Evolutionary conservation across 2,888 invertebrate genomes (phyloP), one percentile per base, ranked within the genome.

Genomic region (Gymnosoma rotundatum): DNA sequence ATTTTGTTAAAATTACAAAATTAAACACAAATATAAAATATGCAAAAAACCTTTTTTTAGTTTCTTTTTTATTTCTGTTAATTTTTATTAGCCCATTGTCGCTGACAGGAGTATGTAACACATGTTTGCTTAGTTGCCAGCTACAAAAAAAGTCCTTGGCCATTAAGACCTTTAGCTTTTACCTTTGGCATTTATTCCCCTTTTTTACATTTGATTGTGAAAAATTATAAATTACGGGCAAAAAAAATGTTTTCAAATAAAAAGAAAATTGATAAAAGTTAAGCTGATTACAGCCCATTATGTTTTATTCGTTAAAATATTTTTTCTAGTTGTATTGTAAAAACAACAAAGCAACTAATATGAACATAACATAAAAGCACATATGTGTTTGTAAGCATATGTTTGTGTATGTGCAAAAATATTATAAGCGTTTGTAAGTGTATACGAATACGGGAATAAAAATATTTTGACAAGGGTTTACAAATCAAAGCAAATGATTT

Each of bases 241-340:
- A 21, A 21, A 60, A 52, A 66, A 69, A 48, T n/a, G 14, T 20
- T 20, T 8, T 50, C 18, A 16, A 56, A 21, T 12, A n/a, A 54
- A 80, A 60, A 32, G 32, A 50, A 45, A 74, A 36, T 74, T 80
- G 64, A 38, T 70, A 63, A 66, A 84, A 78, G 80, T 78, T 84
- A 84, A 84, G 84, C 84, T 81, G 84, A 84, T 84, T 84, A 84
- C 69, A 54, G 64, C 84, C 84, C 84, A 84, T 84, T 84, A 83
- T 64, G 54, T 79, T 79, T 83, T 54, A 66, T 79, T 25, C 61
- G 79, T 75, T 48, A 38, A 64, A 25, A 61, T 52, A 45, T 60
- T 50, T 56, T 63, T 52, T 36, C 18, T 45, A 8, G 20, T 14
- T 16, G n/a, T 63, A 20, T 58, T 73, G 50, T 56, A 45, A 58